Conservation (phyloP, 2,888 invertebrate species). For the Tuberolachnus salignus region DNA sequence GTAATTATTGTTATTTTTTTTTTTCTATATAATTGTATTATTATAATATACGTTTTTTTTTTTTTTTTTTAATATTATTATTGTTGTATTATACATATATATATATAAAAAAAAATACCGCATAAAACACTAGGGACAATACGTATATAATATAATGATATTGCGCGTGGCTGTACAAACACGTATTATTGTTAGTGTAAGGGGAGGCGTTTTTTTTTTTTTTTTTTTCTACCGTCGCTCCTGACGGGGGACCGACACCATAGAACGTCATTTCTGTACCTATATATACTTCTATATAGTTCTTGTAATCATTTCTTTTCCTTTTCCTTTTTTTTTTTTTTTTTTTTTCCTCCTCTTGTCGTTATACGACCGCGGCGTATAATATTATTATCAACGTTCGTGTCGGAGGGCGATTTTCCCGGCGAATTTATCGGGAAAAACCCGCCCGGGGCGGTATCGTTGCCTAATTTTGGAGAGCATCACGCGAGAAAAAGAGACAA, state of each 20-base stretch:
- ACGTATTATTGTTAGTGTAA: constrained; percentile 24
- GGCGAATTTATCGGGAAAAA: constrained; percentile 10
- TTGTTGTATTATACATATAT: too few relatives aligned
- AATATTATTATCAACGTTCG: constrained; percentile 27
- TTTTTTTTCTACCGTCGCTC: constrained; percentile 43
- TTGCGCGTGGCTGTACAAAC: constrained; percentile 42
- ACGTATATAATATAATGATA: constrained; percentile 46
- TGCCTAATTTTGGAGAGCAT: constrained; percentile 32
- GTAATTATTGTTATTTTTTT: too few relatives aligned
- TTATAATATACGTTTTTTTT: too few relatives aligned
- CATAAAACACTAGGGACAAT: constrained; percentile 36
- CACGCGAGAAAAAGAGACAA: constrained; percentile 49
- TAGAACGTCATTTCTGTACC: not conserved
- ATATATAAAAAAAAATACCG: not conserved
- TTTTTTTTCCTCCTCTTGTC: not conserved
- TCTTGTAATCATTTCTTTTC: too few relatives aligned
- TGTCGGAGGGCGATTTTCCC: constrained; percentile 24
- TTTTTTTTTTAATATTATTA: too few relatives aligned
- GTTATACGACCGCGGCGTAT: not conserved
- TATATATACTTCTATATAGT: too few relatives aligned
- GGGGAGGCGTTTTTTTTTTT: constrained; percentile 42
- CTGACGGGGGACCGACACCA: not conserved
- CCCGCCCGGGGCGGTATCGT: constrained; percentile 27
- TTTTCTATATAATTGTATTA: too few relatives aligned
- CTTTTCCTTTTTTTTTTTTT: not conserved